A percentile compares a stretch with the other conserved stretches of the same genome.
phyloP scores from a whole-genome alignment of 2,797 vertebrate species.

The Rhinichthys osculus region DNA sequence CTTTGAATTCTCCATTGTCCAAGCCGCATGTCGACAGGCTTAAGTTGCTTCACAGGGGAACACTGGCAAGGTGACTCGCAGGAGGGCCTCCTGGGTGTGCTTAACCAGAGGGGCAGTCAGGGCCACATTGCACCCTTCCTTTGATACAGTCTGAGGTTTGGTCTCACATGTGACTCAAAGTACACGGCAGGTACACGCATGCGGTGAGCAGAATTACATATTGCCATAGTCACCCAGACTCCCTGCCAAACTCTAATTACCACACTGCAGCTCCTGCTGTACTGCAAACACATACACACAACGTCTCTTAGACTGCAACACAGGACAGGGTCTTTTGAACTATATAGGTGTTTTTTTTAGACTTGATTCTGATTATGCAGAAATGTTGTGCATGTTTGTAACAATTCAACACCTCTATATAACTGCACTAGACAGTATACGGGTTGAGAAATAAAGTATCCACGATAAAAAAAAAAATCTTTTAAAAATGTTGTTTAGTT shows the following conservation, averaged over 20 bases:
- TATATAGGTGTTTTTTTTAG: not conserved
- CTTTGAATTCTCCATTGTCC: conserved; percentile 85
- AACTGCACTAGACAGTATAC: not conserved
- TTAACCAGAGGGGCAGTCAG: conserved; percentile 77
- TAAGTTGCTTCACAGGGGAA: conserved; percentile 86
- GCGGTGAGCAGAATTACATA: conserved; percentile 73
- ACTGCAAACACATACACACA: conserved; percentile 46
- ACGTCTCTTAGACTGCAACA: conserved; percentile 22
- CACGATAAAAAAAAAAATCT: not conserved
- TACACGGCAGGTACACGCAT: conserved; percentile 65
- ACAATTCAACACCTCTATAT: conserved; percentile 4
- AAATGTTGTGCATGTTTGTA: conserved; percentile 5
- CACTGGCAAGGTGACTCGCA: conserved; percentile 84
- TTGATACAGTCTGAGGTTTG: conserved; percentile 69
- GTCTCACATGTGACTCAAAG: conserved; percentile 73
- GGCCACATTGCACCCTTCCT: conserved; percentile 73
- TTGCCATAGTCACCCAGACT: conserved; percentile 73
- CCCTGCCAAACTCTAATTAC: conserved; percentile 69
- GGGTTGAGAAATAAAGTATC: not conserved
- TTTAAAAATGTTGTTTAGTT: no score
- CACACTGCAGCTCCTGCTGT: conserved; percentile 46
- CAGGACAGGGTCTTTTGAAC: conserved; percentile 9
- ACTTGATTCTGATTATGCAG: not conserved
- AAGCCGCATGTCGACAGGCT: conserved; percentile 85
- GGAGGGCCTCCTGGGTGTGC: conserved; percentile 78